Conservation (phyloP, 2,113 vertebrate genomes). For the Potamarius usumacintae region DNA sequence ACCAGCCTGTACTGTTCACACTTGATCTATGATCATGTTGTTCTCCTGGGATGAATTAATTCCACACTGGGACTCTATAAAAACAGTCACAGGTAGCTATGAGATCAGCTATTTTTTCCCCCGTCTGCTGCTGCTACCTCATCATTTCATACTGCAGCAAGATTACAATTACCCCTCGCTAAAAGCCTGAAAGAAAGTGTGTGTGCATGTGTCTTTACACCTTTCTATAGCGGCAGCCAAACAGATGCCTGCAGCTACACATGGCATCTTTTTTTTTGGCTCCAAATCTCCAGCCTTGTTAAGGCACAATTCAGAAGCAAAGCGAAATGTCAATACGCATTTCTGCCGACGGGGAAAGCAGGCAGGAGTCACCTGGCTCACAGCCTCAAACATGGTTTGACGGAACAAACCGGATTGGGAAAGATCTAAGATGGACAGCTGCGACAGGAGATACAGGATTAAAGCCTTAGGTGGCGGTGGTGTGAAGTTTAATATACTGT, state of each 20-base stretch:
- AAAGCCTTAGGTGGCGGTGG: conserved; percentile 18
- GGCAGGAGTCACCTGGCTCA: conserved; percentile 48
- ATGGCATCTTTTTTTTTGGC: conserved; percentile 38
- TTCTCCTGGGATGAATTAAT: conserved; percentile 12
- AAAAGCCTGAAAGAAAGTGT: not conserved
- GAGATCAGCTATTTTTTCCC: not conserved
- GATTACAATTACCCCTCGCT: not conserved
- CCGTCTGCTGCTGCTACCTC: not conserved
- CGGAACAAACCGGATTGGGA: conserved; percentile 27
- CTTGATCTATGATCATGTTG: conserved; percentile 1
- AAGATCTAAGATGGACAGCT: conserved; percentile 39
- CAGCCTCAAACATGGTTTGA: conserved; percentile 21
- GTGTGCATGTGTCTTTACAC: conserved; percentile 1
- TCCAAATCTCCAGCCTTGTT: conserved; percentile 52
- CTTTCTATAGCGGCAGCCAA: conserved; percentile 16
- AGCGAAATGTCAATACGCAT: conserved; percentile 56
- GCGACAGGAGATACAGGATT: conserved; percentile 28
- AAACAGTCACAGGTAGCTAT: conserved; percentile 16
- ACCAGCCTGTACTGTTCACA: not conserved
- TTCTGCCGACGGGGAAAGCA: conserved; percentile 39
- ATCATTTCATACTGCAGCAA: conserved; percentile 14
- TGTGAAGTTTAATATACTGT: conserved; percentile 1
- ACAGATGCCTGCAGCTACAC: conserved; percentile 37
- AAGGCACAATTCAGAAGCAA: conserved; percentile 55
- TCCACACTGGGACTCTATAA: not conserved